Percentiles rank a stretch among this genome's conserved stretches.
Evolutionary conservation across 2,888 invertebrate genomes (phyloP).

Genomic region (Rhamphomyia laevipes): DNA sequence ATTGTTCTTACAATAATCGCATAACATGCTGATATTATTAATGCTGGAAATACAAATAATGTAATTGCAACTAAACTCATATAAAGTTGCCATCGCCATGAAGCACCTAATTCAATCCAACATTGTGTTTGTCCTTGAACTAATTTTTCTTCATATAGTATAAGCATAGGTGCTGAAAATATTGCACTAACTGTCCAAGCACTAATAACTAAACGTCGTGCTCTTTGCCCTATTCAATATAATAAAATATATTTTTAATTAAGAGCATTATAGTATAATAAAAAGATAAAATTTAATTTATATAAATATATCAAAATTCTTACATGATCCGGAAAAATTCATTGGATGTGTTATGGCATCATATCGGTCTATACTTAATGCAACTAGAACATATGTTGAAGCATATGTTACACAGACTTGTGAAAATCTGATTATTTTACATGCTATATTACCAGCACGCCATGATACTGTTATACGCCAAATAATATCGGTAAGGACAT

Average conservation of each 20-base stretch:
- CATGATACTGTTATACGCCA: constrained; percentile 83
- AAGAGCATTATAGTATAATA: not conserved
- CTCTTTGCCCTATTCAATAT: constrained; percentile 60
- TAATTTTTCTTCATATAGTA: constrained; percentile 67
- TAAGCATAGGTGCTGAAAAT: constrained; percentile 70
- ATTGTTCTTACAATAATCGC: constrained; percentile 84
- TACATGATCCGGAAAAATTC: constrained; percentile 91
- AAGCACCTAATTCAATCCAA: constrained; percentile 73
- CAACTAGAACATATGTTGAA: constrained; percentile 85
- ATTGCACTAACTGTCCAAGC: constrained; percentile 75
- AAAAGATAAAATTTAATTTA: not conserved
- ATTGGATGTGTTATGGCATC: constrained; percentile 90
- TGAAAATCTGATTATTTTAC: constrained; percentile 74
- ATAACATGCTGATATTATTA: constrained; percentile 83
- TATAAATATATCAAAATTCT: constrained; percentile 42
- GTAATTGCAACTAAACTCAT: constrained; percentile 71
- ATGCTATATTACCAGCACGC: constrained; percentile 79
- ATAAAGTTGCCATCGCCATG: constrained; percentile 76
- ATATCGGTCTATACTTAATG: constrained; percentile 83
- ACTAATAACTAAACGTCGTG: constrained; percentile 60
- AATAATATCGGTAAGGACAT: constrained; percentile 79
- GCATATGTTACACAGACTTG: constrained; percentile 85
- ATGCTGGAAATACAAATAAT: constrained; percentile 73
- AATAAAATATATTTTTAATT: constrained; percentile 1
- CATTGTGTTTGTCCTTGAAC: constrained; percentile 72